phyloP scores from a whole-genome alignment of 1,140 invertebrate species.

The Zophobas morio region DNA sequence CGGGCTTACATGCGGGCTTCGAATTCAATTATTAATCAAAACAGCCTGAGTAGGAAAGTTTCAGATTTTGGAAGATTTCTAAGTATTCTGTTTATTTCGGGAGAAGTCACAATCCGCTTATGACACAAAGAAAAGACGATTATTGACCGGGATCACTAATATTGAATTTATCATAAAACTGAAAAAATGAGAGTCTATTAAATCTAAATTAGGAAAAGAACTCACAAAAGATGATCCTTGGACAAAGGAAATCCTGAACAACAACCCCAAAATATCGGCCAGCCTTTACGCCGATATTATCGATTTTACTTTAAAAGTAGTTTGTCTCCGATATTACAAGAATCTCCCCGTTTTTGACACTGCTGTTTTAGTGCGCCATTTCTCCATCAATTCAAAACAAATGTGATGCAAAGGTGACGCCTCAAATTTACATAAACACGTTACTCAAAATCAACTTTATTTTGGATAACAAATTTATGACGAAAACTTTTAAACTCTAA shows the following conservation, averaged over 20 bases:
- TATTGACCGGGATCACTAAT: background rate
- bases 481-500: conserved; percentile 32
- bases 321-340: conserved; percentile 1
- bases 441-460: conserved; percentile 25
- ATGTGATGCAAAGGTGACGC: conserved; percentile 8
- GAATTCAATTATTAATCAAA: background rate
- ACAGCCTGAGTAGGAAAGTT: background rate
- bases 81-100: background rate
- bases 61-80: background rate
- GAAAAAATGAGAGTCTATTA: background rate
- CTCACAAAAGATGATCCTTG: background rate
- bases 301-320: conserved; percentile 27
- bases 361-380: background rate
- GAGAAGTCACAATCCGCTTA: background rate
- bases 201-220: background rate
- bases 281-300: conserved; percentile 16
- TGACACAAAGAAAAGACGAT: background rate
- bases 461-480: conserved; percentile 30
- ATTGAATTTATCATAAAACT: background rate
- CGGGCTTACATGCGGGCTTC: background rate
- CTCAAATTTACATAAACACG: conserved; percentile 15
- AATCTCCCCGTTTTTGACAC: conserved; percentile 7
- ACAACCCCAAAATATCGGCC: background rate
- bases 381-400: conserved; percentile 10
- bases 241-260: too few relatives aligned